These are phyloP conservation scores for Neoitamus cyanurus DNA, from an alignment of 2,888 invertebrate species.

Conservation along the genomic window DNA sequence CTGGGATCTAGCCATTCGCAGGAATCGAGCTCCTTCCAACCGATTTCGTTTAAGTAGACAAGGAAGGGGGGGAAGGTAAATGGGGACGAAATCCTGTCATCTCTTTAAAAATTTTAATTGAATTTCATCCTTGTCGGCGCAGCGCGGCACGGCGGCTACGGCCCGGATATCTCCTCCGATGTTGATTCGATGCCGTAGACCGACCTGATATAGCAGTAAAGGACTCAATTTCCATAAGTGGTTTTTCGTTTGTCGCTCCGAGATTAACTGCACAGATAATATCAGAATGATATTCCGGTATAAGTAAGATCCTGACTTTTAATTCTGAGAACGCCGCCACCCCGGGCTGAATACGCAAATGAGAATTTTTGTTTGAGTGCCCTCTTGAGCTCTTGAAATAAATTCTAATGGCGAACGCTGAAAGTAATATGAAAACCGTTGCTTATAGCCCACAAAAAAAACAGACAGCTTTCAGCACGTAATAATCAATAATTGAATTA, in stretches of 20 bases:
- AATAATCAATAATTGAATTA: background rate
- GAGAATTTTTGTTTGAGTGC: background rate
- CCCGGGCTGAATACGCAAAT: constrained; percentile 18
- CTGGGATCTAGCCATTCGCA: constrained; percentile 6
- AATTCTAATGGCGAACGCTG: background rate
- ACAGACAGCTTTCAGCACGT: background rate
- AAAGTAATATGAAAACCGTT: background rate
- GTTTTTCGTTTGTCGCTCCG: constrained; percentile 40
- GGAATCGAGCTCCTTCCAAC: constrained; percentile 20
- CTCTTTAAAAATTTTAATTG: constrained; percentile 45
- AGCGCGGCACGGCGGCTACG: background rate
- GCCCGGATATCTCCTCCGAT: background rate
- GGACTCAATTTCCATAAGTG: constrained; percentile 46
- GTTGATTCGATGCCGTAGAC: constrained; percentile 33
- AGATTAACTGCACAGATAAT: constrained; percentile 39
- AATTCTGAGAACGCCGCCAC: constrained; percentile 12
- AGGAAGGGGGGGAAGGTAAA: background rate
- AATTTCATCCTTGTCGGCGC: constrained; percentile 27
- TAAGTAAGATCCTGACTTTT: constrained; percentile 29
- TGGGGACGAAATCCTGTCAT: constrained; percentile 24
- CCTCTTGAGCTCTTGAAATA: background rate
- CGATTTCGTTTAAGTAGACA: constrained; percentile 32
- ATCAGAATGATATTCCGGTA: constrained; percentile 4
- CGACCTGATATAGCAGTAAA: constrained; percentile 33
- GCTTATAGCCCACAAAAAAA: background rate